These are phyloP conservation scores for Gyps fulvus DNA, from an alignment of 2,113 vertebrate genomes.

Conservation along the genomic window DNA sequence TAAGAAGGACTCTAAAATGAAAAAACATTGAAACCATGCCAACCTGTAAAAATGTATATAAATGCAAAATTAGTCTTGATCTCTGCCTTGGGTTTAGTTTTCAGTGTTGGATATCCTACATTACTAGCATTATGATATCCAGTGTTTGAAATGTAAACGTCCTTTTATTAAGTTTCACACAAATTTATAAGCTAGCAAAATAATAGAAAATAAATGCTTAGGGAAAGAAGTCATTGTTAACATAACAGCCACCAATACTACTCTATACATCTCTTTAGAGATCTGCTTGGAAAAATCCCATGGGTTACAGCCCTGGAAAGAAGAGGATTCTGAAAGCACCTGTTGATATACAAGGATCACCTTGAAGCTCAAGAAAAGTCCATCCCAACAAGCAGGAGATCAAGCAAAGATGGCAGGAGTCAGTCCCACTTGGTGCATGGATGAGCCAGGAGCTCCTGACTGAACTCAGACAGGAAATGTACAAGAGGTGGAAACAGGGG, in stretches of 20 bases:
- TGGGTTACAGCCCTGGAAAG: background rate
- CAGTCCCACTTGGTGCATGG: background rate
- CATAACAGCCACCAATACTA: background rate
- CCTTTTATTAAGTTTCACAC: background rate
- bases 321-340: background rate
- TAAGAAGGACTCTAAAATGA: background rate
- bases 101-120: background rate
- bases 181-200: background rate
- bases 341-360: background rate
- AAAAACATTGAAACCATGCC: background rate
- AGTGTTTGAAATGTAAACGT: background rate
- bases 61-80: background rate
- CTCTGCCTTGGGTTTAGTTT: background rate
- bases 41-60: background rate
- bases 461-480: background rate
- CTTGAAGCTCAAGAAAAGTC: background rate
- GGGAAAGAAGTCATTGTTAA: background rate
- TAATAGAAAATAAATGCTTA: background rate
- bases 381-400: background rate
- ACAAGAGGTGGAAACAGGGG: background rate
- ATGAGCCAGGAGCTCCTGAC: background rate
- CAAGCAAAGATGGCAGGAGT: background rate
- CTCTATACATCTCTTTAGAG: background rate
- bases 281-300: background rate
- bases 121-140: background rate